These are phyloP conservation scores for Cartodere bifasciata DNA, from an alignment of 2,888 invertebrate species.

Conservation along the genomic window DNA sequence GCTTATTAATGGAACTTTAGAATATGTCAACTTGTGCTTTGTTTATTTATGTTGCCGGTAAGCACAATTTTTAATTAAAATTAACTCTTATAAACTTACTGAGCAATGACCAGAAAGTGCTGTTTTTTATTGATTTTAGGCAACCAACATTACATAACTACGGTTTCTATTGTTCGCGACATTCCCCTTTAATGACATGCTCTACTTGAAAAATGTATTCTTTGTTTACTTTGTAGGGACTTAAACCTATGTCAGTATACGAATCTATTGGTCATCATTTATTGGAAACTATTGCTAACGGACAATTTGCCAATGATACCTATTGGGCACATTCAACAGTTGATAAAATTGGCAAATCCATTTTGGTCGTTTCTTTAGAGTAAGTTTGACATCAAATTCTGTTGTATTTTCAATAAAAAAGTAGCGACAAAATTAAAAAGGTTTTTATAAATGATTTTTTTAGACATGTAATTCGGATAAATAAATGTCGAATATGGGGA, in stretches of 20 bases:
- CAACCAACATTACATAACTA: too few species aligned
- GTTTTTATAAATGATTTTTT: conserved; percentile 16
- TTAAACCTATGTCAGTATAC: conserved; percentile 58
- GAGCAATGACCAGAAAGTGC: too few species aligned
- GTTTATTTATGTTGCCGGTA: too few species aligned
- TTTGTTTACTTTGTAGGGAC: conserved; percentile 42
- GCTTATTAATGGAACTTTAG: too few species aligned
- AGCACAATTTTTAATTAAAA: too few species aligned
- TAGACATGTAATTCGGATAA: conserved; percentile 62
- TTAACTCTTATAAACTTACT: too few species aligned
- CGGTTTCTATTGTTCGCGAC: too few species aligned
- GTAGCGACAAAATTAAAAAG: background rate
- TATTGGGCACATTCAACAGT: conserved; percentile 60
- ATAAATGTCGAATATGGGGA: conserved; percentile 55
- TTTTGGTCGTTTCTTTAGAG: conserved; percentile 58
- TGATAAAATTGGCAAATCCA: conserved; percentile 46
- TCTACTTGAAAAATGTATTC: too few species aligned
- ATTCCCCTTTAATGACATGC: too few species aligned
- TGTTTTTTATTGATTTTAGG: too few species aligned
- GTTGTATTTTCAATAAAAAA: conserved; percentile 4
- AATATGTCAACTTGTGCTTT: too few species aligned
- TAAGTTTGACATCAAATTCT: conserved; percentile 29
- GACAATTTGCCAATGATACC: conserved; percentile 51
- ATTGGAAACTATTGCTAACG: conserved; percentile 48
- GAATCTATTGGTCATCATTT: conserved; percentile 58